A percentile compares a stretch with the other conserved stretches of the same genome.
Conservation (phyloP, 2,797 vertebrate genomes). For the Sebastes vulpes region DNA sequence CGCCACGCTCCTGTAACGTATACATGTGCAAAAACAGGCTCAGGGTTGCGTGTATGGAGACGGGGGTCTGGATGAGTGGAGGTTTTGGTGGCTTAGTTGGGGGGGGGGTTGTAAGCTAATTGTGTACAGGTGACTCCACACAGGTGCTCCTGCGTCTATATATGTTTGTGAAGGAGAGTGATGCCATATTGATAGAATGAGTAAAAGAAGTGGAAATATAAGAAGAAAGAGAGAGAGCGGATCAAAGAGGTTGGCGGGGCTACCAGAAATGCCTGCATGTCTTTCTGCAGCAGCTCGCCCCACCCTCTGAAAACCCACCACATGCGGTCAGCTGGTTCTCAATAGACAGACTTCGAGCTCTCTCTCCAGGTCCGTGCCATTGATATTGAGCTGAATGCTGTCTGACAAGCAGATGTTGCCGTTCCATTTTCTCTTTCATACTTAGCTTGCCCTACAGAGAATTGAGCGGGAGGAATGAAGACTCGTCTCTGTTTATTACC, state of each 20-base stretch:
- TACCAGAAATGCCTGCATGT: slow-evolving; percentile 55
- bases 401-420: slow-evolving; percentile 71
- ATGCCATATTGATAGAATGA: slow-evolving; percentile 26
- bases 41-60: slow-evolving; percentile 48
- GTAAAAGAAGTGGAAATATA: slow-evolving; percentile 9
- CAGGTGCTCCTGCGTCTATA: slow-evolving; percentile 47
- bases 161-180: neutral
- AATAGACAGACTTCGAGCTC: slow-evolving; percentile 33
- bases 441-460: slow-evolving; percentile 38
- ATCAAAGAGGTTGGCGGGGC: slow-evolving; percentile 43
- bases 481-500: slow-evolving; percentile 62
- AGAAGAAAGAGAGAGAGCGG: slow-evolving; percentile 12
- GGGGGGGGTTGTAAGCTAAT: slow-evolving; percentile 30
- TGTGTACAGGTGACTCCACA: slow-evolving; percentile 63
- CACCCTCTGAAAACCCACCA: slow-evolving; percentile 8
- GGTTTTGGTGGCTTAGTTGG: slow-evolving; percentile 40
- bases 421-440: slow-evolving; percentile 45
- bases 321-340: slow-evolving; percentile 57
- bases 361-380: slow-evolving; percentile 36
- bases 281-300: slow-evolving; percentile 48
- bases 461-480: slow-evolving; percentile 45
- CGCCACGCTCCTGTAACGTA: neutral
- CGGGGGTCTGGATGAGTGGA: slow-evolving; percentile 25
- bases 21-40: slow-evolving; percentile 33
- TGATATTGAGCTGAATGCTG: slow-evolving; percentile 56